Percentiles rank a stretch among this genome's conserved stretches.
phyloP scores from a whole-genome alignment of 2,888 invertebrate species.

The Ceramica pisi region DNA sequence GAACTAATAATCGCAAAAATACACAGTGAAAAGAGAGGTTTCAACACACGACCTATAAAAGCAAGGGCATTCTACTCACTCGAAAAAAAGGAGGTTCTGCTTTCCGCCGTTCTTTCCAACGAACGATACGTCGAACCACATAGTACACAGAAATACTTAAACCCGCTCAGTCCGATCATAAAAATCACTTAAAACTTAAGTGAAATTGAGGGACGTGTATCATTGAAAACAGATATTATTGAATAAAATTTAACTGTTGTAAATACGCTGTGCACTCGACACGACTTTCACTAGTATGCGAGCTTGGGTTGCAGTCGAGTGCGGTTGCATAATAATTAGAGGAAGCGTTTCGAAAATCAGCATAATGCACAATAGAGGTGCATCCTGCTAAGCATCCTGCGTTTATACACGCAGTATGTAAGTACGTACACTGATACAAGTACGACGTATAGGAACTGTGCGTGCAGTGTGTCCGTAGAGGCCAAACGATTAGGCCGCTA shows the following conservation, averaged over 20 bases:
- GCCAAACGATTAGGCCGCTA: neutral
- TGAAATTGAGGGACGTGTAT: conserved; percentile 65
- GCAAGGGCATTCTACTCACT: conserved; percentile 74
- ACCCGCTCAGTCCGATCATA: conserved; percentile 61
- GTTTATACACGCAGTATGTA: conserved; percentile 60
- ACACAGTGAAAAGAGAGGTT: neutral
- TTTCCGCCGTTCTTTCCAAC: conserved; percentile 77
- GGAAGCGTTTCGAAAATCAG: conserved; percentile 83
- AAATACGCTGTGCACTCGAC: conserved; percentile 58
- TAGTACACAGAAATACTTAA: conserved; percentile 59
- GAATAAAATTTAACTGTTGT: conserved; percentile 50
- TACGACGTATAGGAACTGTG: neutral
- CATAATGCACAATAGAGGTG: conserved; percentile 69
- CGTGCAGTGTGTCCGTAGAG: conserved; percentile 16
- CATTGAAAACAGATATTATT: conserved; percentile 52
- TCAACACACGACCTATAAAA: neutral
- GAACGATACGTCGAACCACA: conserved; percentile 83
- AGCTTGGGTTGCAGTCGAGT: conserved; percentile 45
- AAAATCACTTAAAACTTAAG: conserved; percentile 69
- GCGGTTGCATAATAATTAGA: conserved; percentile 74
- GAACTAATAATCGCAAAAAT: neutral
- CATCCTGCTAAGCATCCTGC: conserved; percentile 79
- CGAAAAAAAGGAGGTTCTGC: conserved; percentile 78
- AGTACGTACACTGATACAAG: neutral
- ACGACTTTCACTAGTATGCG: conserved; percentile 76